Base-by-base conservation (phyloP, 2,797 vertebrate species). In the Coregonus sp. region DNA sequence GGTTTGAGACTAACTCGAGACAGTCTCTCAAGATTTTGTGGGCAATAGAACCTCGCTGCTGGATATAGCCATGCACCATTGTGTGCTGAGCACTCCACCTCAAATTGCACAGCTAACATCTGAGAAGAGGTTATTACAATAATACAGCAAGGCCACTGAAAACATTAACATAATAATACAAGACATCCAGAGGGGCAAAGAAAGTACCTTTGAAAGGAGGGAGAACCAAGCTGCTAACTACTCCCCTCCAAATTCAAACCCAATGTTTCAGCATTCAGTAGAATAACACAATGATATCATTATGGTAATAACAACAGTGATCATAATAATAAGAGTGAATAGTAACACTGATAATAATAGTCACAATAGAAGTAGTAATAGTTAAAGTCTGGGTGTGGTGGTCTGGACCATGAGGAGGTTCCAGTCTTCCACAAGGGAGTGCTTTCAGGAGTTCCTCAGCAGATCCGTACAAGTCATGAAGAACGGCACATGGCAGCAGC, bases 141-240 rank as follows among this genome's bases (percentile, higher is more conserved):
- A 74, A 63, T 86, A 90, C 84, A 91, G 87, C 91, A 93, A 92
- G 91, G 93, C 91, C 93, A 93, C 92, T 87, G 90, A 91, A 92
- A 90, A 91, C 89, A 92, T 88, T 89, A 82, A 91, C 86, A 84
- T 87, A 92, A 85, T 88, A 82, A 89, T 73, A 89, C 81, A 87
- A 88, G 78, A 91, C 88, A 92, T 92, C 91, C 90, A 89, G 90
- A 87, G 86, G 86, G 86, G 86, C 83, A 87, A 72, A 87, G 76
- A 88, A 83, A 89, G 91, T 90, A 93, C 90, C 90, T 85, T 82
- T 83, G 82, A 80, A 86, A 82, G 75, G 61, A 84, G 78, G 75
- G 82, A 80, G 85, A 78, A 88, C 47, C 70, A 51, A 70, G 59
- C 79, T n/a, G 35, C 47, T 7, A 47, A 47, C 40, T 12, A 47